Evolutionary conservation across 2,113 vertebrate genomes (phyloP), one percentile per base, ranked within the genome.

Genomic region (Hoplias malabaricus): DNA sequence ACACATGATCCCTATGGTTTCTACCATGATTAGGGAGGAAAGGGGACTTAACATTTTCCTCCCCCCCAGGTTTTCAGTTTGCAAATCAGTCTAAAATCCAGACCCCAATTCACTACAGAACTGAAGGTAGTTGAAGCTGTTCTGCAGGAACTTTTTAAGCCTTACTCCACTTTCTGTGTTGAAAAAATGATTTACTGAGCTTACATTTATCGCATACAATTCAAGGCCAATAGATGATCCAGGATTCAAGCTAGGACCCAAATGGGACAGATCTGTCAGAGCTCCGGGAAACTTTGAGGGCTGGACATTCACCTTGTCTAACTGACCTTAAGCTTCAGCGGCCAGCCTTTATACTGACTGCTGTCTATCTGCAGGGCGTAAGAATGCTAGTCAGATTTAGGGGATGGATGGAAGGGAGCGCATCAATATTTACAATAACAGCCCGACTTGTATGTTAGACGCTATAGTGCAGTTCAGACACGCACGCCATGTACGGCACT

Each of bases 1-100:
- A 75, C n/a, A 80, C 70, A 80, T 29, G 21, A 76, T 83, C 77
- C 13, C 72, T 74, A 65, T 38, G 31, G 76, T 50, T 75, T 59
- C 66, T 67, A 75, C 57, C 6, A 66, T 42, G 43, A 36, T 68
- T n/a, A n/a, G n/a, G n/a, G n/a, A n/a, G n/a, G n/a, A 75, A 73
- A 33, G 46, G 23, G 59, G 65, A 65, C 27, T 25, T 67, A 42
- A 57, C 65, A 40, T 71, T n/a, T 65, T 21, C 68, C 38, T 69
- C 65, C 36, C 36, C n/a, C 34, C 46, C 74, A 68, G 74, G 63
- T 33, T 31, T 42, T 34, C 33, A 19, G 63, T 31, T 9, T 9
- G 53, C 43, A 38, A 48, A 61, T 40, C 61, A 65, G 57, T 74
- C 42, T 36, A 4, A 43, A 31, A 50, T 53, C 42, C 42, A 50